Evolutionary conservation across 1,140 invertebrate genomes (phyloP).

Genomic region (Drosophila pandora): DNA sequence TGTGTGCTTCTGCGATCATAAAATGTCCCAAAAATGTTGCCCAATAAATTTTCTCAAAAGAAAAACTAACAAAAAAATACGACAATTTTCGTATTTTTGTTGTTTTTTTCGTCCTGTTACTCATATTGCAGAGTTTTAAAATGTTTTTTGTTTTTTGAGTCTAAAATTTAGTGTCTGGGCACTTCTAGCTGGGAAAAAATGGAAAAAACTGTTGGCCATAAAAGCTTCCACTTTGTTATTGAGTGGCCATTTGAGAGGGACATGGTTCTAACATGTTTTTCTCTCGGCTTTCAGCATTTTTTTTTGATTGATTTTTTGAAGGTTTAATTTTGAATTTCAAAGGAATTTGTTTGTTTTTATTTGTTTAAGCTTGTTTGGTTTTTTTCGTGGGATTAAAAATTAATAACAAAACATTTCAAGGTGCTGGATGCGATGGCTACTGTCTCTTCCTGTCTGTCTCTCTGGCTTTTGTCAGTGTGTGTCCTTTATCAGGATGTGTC

Average conservation of each 20-base stretch:
- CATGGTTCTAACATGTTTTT: slow-evolving; percentile 46
- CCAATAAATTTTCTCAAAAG: slow-evolving; percentile 61
- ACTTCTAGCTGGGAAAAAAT: slow-evolving; percentile 30
- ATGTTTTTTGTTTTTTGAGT: not conserved
- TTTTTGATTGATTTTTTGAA: not conserved
- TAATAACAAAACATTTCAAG: slow-evolving; percentile 35
- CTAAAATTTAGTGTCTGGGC: slow-evolving; percentile 58
- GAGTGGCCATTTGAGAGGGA: slow-evolving; percentile 20
- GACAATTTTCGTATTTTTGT: slow-evolving; percentile 11
- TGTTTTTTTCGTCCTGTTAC: slow-evolving; percentile 14
- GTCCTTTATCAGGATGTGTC: slow-evolving; percentile 1
- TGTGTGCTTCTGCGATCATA: slow-evolving; percentile 26
- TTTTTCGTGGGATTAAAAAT: slow-evolving; percentile 17
- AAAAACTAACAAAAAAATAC: slow-evolving; percentile 5
- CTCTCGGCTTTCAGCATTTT: not conserved
- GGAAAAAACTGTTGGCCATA: slow-evolving; percentile 48
- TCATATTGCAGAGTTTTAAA: slow-evolving; percentile 31
- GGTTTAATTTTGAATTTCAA: slow-evolving; percentile 7
- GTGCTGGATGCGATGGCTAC: slow-evolving; percentile 4
- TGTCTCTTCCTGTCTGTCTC: not conserved
- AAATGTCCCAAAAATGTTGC: slow-evolving; percentile 50
- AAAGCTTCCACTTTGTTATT: slow-evolving; percentile 46
- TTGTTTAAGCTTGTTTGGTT: not conserved
- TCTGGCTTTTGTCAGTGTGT: not conserved
- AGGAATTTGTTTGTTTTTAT: not conserved